Conservation (phyloP, 64 coral and sea anemone genomes). For the Cladopsammia gracilis region DNA sequence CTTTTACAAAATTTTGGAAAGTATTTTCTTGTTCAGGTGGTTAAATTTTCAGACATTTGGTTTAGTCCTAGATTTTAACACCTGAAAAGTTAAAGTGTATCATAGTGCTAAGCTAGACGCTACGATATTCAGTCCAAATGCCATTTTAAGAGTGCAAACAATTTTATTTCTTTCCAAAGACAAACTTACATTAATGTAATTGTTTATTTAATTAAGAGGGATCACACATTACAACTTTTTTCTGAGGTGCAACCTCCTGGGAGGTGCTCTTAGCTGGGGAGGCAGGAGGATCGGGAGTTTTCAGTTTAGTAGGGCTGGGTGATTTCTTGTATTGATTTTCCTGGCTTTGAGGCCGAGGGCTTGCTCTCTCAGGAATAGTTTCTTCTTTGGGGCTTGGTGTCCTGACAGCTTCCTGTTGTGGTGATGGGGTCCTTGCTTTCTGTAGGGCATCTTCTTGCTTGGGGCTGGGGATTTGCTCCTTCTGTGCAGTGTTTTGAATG, state of each 20-base stretch:
- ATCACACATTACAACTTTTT: neutral
- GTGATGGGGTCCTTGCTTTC: conserved; percentile 36
- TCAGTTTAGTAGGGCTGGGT: conserved; percentile 51
- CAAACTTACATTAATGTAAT: neutral
- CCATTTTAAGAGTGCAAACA: too few relatives aligned
- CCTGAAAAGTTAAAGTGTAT: too few relatives aligned
- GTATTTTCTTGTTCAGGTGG: too few relatives aligned
- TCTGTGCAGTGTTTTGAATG: neutral
- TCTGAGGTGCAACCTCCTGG: neutral
- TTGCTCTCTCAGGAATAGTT: conserved; percentile 43
- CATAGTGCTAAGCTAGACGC: too few relatives aligned
- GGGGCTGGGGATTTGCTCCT: neutral
- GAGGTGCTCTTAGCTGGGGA: conserved; percentile 11
- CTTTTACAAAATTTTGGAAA: too few relatives aligned
- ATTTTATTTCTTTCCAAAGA: too few relatives aligned
- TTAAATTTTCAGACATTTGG: too few relatives aligned
- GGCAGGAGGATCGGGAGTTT: conserved; percentile 23
- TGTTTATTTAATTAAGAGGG: neutral
- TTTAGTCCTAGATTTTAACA: too few relatives aligned
- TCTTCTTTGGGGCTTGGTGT: conserved; percentile 65
- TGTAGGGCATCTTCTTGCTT: neutral
- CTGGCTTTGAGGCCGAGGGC: conserved; percentile 56
- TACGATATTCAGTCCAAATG: too few relatives aligned
- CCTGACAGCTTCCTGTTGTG: conserved; percentile 47
- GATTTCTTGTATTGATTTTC: conserved; percentile 50